A percentile compares a stretch with the other conserved stretches of the same genome.
phyloP scores from a whole-genome alignment of 1,140 invertebrate genomes.

The Saccostrea cuccullata region DNA sequence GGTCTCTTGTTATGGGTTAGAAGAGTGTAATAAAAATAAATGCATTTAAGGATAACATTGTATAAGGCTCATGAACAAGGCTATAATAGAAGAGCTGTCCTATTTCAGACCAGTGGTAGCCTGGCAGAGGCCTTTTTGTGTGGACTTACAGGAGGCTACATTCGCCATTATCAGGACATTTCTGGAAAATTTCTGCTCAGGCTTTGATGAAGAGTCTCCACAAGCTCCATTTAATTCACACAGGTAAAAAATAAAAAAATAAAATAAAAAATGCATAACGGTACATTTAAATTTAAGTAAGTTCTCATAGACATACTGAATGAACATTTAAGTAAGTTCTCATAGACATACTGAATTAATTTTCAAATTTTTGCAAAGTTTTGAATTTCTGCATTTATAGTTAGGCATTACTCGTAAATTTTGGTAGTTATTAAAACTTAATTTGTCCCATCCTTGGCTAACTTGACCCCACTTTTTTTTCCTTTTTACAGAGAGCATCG shows the following conservation, averaged over 20 bases:
- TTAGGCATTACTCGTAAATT: not conserved
- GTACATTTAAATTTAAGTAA: too few species aligned
- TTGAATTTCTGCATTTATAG: not conserved
- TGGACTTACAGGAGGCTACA: conserved; percentile 84
- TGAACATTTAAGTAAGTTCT: too few species aligned
- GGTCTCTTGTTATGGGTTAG: not conserved
- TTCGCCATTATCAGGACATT: conserved; percentile 82
- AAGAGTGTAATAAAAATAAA: not conserved
- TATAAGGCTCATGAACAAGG: too few species aligned
- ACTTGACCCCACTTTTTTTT: not conserved
- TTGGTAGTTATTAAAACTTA: too few species aligned
- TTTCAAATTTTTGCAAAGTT: not conserved
- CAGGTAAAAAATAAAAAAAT: conserved; percentile 67
- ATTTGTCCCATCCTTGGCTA: not conserved
- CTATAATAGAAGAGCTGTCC: too few species aligned
- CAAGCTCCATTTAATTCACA: conserved; percentile 79
- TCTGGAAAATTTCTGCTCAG: conserved; percentile 82
- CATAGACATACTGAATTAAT: not conserved
- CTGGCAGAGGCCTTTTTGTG: conserved; percentile 83
- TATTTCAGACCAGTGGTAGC: conserved; percentile 80
- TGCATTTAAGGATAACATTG: too few species aligned
- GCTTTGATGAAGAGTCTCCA: conserved; percentile 77
- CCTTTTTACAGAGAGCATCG: conserved; percentile 80
- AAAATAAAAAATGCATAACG: not conserved
- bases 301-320: too few species aligned